These are phyloP conservation scores for Athene noctua DNA, from an alignment of 2,113 vertebrate genomes.

Conservation along the genomic window DNA sequence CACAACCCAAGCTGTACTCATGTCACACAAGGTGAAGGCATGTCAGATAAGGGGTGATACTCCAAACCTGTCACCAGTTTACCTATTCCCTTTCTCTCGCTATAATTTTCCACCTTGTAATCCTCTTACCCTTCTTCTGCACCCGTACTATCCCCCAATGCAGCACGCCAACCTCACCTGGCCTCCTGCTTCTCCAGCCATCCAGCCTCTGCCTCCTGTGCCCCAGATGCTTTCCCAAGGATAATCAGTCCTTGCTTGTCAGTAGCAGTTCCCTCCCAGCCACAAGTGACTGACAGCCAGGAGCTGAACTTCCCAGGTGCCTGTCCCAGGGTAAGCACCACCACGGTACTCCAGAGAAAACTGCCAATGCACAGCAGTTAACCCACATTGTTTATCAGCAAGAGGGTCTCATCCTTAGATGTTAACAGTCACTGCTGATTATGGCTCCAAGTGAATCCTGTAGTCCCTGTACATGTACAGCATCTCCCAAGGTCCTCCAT, in stretches of 20 bases:
- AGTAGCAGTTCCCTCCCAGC: not conserved
- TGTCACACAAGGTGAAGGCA: not conserved
- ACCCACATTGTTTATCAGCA: not conserved
- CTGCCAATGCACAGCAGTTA: not conserved
- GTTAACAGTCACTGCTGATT: not conserved
- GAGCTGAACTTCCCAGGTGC: not conserved
- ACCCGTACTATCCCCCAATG: not conserved
- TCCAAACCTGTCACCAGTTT: not conserved
- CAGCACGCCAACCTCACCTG: not conserved
- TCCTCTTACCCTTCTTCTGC: not conserved
- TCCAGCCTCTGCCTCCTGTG: not conserved
- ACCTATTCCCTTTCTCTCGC: rapidly evolving
- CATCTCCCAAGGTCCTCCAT: not conserved
- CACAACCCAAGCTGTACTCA: not conserved
- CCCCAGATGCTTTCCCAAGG: not conserved
- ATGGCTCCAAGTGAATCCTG: not conserved
- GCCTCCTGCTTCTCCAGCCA: not conserved
- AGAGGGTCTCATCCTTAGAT: not conserved
- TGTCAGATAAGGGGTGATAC: not conserved
- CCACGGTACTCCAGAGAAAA: not conserved
- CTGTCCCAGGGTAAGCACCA: not conserved
- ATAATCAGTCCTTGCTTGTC: not conserved
- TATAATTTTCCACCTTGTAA: not conserved
- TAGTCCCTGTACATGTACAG: not conserved
- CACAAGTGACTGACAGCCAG: not conserved